Conservation (phyloP, 2,888 invertebrate genomes). For the Lycocerus yunnanus region DNA sequence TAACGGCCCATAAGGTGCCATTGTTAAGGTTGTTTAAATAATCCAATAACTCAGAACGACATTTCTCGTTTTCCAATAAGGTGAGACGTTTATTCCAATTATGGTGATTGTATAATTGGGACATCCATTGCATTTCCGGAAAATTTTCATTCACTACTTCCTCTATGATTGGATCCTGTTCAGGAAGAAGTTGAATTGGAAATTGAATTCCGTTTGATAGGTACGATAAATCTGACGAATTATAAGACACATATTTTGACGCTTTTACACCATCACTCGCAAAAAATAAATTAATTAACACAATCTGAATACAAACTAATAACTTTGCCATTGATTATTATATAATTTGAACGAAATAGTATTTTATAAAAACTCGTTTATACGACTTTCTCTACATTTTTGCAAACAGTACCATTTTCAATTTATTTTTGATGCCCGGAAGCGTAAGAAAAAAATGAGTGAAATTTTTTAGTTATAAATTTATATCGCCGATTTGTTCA, state of each 20-base stretch:
- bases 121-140: slow-evolving; percentile 69
- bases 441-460: background rate
- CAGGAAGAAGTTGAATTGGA: slow-evolving; percentile 43
- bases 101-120: slow-evolving; percentile 68
- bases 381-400: slow-evolving; percentile 23
- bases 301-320: slow-evolving; percentile 23
- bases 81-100: slow-evolving; percentile 55
- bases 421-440: background rate
- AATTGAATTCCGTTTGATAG: slow-evolving; percentile 54
- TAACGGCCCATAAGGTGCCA: slow-evolving; percentile 75
- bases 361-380: background rate
- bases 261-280: slow-evolving; percentile 34
- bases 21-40: slow-evolving; percentile 64
- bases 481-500: slow-evolving; percentile 1
- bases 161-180: slow-evolving; percentile 37
- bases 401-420: slow-evolving; percentile 19
- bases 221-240: slow-evolving; percentile 53
- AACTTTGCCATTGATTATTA: slow-evolving; percentile 21
- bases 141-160: slow-evolving; percentile 31
- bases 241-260: slow-evolving; percentile 44
- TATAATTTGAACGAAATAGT: background rate
- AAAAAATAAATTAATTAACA: slow-evolving; percentile 32
- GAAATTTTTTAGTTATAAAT: background rate
- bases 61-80: slow-evolving; percentile 46
- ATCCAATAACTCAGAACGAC: slow-evolving; percentile 60